phyloP scores from a whole-genome alignment of 2,113 vertebrate species.

The Poeciliopsis turrubarensis region DNA sequence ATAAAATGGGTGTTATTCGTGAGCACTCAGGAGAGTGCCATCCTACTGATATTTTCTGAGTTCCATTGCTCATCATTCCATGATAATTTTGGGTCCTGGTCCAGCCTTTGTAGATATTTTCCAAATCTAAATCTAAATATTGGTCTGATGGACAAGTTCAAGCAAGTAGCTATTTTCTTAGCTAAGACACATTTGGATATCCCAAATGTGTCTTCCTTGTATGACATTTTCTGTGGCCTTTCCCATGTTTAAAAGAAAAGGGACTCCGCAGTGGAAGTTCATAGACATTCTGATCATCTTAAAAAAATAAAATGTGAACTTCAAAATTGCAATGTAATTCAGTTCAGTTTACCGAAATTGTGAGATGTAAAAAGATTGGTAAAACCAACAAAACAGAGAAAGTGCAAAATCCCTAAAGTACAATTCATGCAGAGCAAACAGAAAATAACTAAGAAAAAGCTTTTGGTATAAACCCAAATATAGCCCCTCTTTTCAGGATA shows the following conservation, averaged over 20 bases:
- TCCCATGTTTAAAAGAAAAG: too few species aligned
- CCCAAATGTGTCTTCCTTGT: neutral
- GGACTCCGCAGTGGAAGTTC: too few species aligned
- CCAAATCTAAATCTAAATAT: neutral
- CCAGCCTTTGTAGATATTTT: too few species aligned
- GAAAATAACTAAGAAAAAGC: neutral
- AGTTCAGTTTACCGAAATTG: neutral
- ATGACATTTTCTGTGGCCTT: neutral
- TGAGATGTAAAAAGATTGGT: neutral
- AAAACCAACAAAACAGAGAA: neutral
- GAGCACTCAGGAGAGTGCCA: too few species aligned
- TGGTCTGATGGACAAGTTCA: too few species aligned
- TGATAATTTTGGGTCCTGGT: too few species aligned
- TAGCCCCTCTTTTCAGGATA: constrained; percentile 78
- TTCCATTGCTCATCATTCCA: too few species aligned
- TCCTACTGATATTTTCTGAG: too few species aligned
- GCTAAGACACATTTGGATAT: neutral
- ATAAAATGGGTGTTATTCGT: too few species aligned
- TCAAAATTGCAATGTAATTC: neutral
- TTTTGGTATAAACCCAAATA: neutral
- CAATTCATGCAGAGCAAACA: neutral
- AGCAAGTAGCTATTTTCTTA: neutral
- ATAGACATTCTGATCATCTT: neutral
- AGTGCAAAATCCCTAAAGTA: neutral
- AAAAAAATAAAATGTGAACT: neutral